A percentile compares a stretch with the other conserved stretches of the same genome.
phyloP scores from a whole-genome alignment of 2,113 vertebrate species.

The Pseudolaguvia tuberculata region DNA sequence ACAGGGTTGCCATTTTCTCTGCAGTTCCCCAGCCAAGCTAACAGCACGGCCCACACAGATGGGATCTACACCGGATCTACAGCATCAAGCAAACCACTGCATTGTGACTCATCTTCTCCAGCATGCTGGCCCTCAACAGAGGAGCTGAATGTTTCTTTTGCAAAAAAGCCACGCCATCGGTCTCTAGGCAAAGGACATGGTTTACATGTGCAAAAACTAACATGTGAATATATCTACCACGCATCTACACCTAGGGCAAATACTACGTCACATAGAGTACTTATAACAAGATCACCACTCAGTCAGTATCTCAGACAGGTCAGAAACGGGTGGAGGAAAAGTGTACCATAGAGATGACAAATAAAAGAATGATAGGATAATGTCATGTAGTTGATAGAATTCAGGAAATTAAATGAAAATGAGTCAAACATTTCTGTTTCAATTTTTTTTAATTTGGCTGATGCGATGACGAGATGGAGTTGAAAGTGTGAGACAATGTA shows the following conservation, averaged over 20 bases:
- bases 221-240: too few relatives aligned
- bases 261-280: conserved; percentile 25
- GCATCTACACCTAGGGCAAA: too few relatives aligned
- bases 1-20: conserved; percentile 13
- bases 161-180: conserved; percentile 5
- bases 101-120: conserved; percentile 34
- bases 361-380: conserved; percentile 12
- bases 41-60: conserved; percentile 15
- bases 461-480: neutral
- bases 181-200: conserved; percentile 8
- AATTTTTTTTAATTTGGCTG: too few relatives aligned
- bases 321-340: conserved; percentile 17
- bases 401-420: neutral
- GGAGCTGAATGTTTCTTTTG: neutral
- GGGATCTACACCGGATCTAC: conserved; percentile 16
- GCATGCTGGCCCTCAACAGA: neutral
- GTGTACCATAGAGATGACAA: neutral
- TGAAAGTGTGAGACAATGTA: conserved; percentile 34
- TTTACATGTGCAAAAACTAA: conserved; percentile 5
- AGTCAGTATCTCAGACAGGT: conserved; percentile 22
- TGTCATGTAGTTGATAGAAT: neutral
- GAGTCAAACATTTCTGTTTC: conserved; percentile 5
- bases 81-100: conserved; percentile 36
- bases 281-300: conserved; percentile 24
- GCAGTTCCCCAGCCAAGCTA: conserved; percentile 10